These are phyloP conservation scores for Parapristionchus giblindavisi DNA, from an alignment of 2,888 invertebrate genomes.

Conservation along the genomic window DNA sequence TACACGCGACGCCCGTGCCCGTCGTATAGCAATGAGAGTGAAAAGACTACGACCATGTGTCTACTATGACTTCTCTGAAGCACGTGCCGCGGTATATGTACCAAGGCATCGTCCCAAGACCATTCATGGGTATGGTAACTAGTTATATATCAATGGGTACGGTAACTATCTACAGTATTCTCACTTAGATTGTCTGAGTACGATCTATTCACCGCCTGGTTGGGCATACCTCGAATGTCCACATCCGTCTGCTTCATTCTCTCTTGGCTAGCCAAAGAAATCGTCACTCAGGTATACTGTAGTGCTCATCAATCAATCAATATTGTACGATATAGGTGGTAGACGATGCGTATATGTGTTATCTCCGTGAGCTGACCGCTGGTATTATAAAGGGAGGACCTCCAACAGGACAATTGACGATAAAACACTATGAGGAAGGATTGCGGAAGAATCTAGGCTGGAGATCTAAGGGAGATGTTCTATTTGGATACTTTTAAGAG, in stretches of 20 bases:
- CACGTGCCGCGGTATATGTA: slow-evolving; percentile 17
- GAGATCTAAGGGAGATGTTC: slow-evolving; percentile 15
- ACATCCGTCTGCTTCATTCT: not conserved
- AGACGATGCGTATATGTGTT: slow-evolving; percentile 33
- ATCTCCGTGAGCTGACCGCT: slow-evolving; percentile 6
- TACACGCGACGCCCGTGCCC: slow-evolving; percentile 16
- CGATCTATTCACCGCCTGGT: not conserved
- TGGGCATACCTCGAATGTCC: slow-evolving; percentile 10
- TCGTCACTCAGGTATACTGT: slow-evolving; percentile 24
- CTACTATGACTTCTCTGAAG: slow-evolving; percentile 26
- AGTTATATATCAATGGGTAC: not conserved
- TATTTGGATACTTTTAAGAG: slow-evolving; percentile 32
- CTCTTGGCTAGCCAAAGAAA: slow-evolving; percentile 28
- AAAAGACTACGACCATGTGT: slow-evolving; percentile 1
- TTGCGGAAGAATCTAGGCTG: slow-evolving; percentile 31
- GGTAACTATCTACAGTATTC: not conserved
- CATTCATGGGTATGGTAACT: not conserved
- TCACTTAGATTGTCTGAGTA: not conserved
- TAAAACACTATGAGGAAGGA: slow-evolving; percentile 13
- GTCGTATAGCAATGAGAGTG: slow-evolving; percentile 22
- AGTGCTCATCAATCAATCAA: not conserved
- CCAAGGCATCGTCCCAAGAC: not conserved
- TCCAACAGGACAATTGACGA: not conserved
- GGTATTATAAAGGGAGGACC: not conserved
- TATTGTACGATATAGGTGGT: slow-evolving; percentile 14